Base-by-base conservation (phyloP, 2,113 vertebrate genomes). In the Pan paniscus region DNA sequence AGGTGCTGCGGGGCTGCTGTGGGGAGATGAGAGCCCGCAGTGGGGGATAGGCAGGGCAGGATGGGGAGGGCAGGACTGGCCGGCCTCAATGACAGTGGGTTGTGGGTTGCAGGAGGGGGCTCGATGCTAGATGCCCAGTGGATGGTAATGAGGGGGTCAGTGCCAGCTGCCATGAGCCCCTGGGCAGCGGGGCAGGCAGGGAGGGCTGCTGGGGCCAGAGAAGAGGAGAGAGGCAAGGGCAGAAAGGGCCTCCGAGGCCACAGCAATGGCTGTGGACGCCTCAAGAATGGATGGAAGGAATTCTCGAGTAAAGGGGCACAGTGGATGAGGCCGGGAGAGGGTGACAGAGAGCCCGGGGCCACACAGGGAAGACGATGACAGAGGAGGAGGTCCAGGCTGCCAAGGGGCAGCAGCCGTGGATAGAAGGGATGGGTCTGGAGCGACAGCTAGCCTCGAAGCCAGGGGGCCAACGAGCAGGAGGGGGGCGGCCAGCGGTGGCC, bases 401-500 rank as follows among this genome's bases (percentile, higher is more conserved):
- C 16, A 4, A 13, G 5, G n/a, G 43, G 25, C 61, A 35, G 59
- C 6, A 27, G 18, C 6, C 0, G 27, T 13, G 13, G 5, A n/a
- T 46, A 18, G 6, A 20, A 67, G 10, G 5, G 38, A 3, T 6
- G 61, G 61, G 61, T 64, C 61, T 64, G 61, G 61, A 64, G 61
- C 27, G 2, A 64, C 6, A 64, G 32, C 2, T 0, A 6, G 32
- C 8, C 50, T 35, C 0, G 16, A n/a, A 6, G 11, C 38, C 64
- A 32, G 46, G 67, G 3, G 30, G 30, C 1, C 13, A 7, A 35
- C 11, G 7, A 8, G 50, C n/a, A 8, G 32, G 18, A 9, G 23
- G 35, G 25, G 6, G 12, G 23, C 0, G 1, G 48, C 57, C 5
- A 17, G 10, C 0, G 0, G 25, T 5, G 11, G 73, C 22, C 61